phyloP scores from a whole-genome alignment of 1,140 invertebrate species.

The Macrotrachela quadricornifera region DNA sequence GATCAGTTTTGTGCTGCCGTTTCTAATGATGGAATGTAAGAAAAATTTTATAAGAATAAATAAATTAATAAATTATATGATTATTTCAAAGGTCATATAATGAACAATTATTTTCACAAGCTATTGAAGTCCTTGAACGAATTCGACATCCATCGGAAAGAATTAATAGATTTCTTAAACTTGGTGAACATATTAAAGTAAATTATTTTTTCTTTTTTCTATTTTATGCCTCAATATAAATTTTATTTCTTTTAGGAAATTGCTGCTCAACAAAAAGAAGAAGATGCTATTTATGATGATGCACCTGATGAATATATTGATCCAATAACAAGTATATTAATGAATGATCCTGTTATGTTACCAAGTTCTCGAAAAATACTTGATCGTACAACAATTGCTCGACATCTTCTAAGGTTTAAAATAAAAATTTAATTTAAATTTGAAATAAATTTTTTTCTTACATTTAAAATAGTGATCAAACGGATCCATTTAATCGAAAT shows the following conservation, averaged over 20 bases:
- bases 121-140: constrained; percentile 35
- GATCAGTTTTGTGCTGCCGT: constrained; percentile 66
- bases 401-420: constrained; percentile 38
- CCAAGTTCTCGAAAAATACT: constrained; percentile 68
- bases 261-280: constrained; percentile 43
- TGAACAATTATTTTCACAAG: constrained; percentile 48
- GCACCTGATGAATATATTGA: constrained; percentile 82
- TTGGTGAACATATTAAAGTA: constrained; percentile 18
- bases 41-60: no score
- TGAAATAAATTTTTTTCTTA: no score
- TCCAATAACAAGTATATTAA: constrained; percentile 80
- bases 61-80: no score
- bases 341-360: constrained; percentile 72
- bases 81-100: constrained; percentile 10
- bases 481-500: constrained; percentile 77
- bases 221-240: no score
- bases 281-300: constrained; percentile 57
- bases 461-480: constrained; percentile 53
- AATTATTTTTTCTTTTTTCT: no score
- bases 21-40: constrained; percentile 48
- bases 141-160: constrained; percentile 16
- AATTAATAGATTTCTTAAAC: constrained; percentile 17
- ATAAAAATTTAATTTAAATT: not conserved
- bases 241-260: no score
- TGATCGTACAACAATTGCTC: constrained; percentile 60